Conservation (phyloP, 2,113 vertebrate genomes). For the Cyanoramphus novaezelandiae region DNA sequence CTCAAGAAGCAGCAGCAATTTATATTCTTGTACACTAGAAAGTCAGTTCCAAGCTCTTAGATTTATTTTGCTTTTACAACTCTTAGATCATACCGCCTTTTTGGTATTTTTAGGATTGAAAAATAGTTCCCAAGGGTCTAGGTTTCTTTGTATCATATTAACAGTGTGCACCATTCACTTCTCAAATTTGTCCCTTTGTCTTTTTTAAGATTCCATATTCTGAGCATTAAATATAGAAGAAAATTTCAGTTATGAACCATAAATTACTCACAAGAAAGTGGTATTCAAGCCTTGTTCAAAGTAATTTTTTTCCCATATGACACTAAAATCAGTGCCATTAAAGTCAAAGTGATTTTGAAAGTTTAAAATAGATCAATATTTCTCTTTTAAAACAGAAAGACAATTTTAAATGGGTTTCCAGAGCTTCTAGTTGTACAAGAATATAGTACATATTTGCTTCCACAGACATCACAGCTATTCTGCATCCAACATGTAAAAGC, state of each 20-base stretch:
- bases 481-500: background rate
- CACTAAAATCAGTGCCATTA: slow-evolving; percentile 1
- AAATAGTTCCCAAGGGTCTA: slow-evolving; percentile 28
- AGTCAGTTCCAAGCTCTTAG: slow-evolving; percentile 41
- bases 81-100: background rate
- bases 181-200: background rate
- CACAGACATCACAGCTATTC: background rate
- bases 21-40: slow-evolving; percentile 36
- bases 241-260: slow-evolving; percentile 2
- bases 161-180: background rate
- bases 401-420: slow-evolving; percentile 8
- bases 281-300: background rate
- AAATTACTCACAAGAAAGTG: background rate
- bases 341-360: slow-evolving; percentile 28
- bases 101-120: slow-evolving; percentile 45
- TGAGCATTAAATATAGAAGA: slow-evolving; percentile 3
- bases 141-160: background rate
- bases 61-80: slow-evolving; percentile 59
- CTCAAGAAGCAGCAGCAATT: slow-evolving; percentile 38
- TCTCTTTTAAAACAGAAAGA: background rate
- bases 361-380: slow-evolving; percentile 10
- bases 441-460: background rate
- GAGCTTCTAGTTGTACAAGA: background rate
- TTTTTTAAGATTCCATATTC: background rate
- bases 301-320: background rate